phyloP scores from a whole-genome alignment of 1,140 invertebrate genomes.

The Pissodes strobi region DNA sequence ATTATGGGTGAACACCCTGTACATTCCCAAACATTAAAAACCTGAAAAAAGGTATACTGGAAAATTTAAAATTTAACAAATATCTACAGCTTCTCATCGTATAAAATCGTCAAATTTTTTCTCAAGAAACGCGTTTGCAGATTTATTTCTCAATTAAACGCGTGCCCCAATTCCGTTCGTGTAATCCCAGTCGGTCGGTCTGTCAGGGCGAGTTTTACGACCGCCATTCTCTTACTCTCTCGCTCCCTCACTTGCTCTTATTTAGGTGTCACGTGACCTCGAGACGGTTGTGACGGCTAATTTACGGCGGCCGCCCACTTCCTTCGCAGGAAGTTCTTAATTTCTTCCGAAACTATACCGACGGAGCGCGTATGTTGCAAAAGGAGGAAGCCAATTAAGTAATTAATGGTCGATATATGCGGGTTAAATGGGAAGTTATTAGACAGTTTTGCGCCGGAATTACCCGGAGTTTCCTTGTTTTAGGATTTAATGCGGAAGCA shows the following conservation, averaged over 20 bases:
- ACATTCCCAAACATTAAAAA: no score
- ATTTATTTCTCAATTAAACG: slow-evolving; percentile 34
- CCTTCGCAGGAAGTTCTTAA: slow-evolving; percentile 37
- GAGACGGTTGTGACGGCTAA: slow-evolving; percentile 13
- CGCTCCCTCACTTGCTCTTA: background rate
- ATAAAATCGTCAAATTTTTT: no score
- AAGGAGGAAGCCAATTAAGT: slow-evolving; percentile 36
- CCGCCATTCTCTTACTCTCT: background rate
- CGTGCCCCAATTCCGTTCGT: slow-evolving; percentile 18
- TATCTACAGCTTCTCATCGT: no score
- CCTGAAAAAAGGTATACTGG: no score
- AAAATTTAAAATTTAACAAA: no score
- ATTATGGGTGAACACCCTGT: no score
- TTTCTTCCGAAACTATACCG: slow-evolving; percentile 34
- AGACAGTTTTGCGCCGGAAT: slow-evolving; percentile 15
- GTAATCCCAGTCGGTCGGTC: slow-evolving; percentile 17
- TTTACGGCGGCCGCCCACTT: slow-evolving; percentile 34
- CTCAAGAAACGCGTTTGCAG: slow-evolving; percentile 15
- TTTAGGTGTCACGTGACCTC: slow-evolving; percentile 19
- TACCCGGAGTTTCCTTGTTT: no score
- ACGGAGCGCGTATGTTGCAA: slow-evolving; percentile 20
- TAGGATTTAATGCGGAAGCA: no score
- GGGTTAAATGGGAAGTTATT: slow-evolving; percentile 34
- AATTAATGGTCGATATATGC: slow-evolving; percentile 37
- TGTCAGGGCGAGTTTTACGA: slow-evolving; percentile 20